phyloP scores from a whole-genome alignment of 1,140 invertebrate genomes.

The Bombus waltoni region DNA sequence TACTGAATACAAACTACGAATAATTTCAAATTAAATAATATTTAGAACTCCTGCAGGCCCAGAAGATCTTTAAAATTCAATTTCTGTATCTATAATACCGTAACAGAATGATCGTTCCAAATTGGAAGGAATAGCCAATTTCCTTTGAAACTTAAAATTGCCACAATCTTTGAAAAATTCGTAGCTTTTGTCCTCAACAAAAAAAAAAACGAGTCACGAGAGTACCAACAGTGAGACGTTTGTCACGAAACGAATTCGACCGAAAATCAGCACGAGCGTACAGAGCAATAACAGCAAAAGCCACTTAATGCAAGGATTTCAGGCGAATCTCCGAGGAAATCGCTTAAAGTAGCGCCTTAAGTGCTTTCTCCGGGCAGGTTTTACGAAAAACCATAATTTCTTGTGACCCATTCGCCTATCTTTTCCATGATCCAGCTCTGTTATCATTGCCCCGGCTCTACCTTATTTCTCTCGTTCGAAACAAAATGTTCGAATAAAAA shows the following conservation, averaged over 20 bases:
- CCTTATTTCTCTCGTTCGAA: background rate
- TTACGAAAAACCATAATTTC: conserved; percentile 47
- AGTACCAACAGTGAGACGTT: too few relatives aligned
- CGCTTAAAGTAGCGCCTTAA: conserved; percentile 20
- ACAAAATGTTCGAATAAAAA: conserved; percentile 9
- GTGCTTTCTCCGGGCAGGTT: conserved; percentile 16
- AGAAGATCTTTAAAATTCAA: background rate
- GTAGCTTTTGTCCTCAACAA: background rate
- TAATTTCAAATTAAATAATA: too few relatives aligned
- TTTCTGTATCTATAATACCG: background rate
- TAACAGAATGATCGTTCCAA: background rate
- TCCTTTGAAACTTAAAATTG: too few relatives aligned
- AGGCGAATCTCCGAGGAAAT: conserved; percentile 4
- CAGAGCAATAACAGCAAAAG: conserved; percentile 18
- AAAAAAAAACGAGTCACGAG: background rate
- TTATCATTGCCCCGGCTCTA: conserved; percentile 25
- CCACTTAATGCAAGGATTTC: conserved; percentile 12
- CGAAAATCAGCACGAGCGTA: background rate
- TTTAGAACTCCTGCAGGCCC: too few relatives aligned
- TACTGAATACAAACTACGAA: too few relatives aligned
- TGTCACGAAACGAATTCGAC: background rate
- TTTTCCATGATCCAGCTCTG: background rate
- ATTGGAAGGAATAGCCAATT: too few relatives aligned
- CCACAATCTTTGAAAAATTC: background rate
- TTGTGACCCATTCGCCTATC: conserved; percentile 7